These are phyloP conservation scores for Netelia virgata DNA, from an alignment of 2,888 invertebrate species.

Conservation along the genomic window DNA sequence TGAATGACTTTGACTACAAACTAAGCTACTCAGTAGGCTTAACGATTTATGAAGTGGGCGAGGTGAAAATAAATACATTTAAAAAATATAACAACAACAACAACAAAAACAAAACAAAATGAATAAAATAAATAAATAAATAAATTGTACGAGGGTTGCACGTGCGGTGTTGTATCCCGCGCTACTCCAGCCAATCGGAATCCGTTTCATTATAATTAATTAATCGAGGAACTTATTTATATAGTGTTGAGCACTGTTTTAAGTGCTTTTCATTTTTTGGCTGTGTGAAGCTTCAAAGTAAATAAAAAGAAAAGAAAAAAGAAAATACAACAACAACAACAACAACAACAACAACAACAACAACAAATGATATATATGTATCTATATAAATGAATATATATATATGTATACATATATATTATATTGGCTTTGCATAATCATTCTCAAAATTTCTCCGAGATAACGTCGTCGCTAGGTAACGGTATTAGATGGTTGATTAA, in stretches of 20 bases:
- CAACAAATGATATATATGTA: constrained; percentile 70
- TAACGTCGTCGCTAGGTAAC: constrained; percentile 69
- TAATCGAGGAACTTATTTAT: constrained; percentile 85
- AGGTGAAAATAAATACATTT: background rate
- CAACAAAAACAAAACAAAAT: constrained; percentile 61
- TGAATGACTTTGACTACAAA: constrained; percentile 72
- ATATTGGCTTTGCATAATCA: constrained; percentile 74
- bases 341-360: constrained; percentile 70
- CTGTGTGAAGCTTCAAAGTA: constrained; percentile 88
- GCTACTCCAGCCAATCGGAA: constrained; percentile 79
- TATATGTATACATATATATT: constrained; percentile 74
- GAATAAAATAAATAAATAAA: constrained; percentile 23
- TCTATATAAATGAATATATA: constrained; percentile 73
- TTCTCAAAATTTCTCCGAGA: constrained; percentile 77
- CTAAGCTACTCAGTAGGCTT: constrained; percentile 75
- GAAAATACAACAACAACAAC: constrained; percentile 68
- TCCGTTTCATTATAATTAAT: constrained; percentile 78
- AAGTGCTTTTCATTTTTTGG: constrained; percentile 89
- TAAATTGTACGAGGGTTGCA: constrained; percentile 71
- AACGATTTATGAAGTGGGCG: constrained; percentile 57
- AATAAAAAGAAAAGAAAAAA: constrained; percentile 70
- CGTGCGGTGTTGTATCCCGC: constrained; percentile 75
- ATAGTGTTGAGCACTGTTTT: constrained; percentile 89
- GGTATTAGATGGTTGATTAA: constrained; percentile 69
- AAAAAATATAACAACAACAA: constrained; percentile 19